Percentiles rank a stretch among this genome's conserved stretches.
Evolutionary conservation across 2,113 vertebrate species (phyloP).

Genomic region (Mormoops blainvillei): DNA sequence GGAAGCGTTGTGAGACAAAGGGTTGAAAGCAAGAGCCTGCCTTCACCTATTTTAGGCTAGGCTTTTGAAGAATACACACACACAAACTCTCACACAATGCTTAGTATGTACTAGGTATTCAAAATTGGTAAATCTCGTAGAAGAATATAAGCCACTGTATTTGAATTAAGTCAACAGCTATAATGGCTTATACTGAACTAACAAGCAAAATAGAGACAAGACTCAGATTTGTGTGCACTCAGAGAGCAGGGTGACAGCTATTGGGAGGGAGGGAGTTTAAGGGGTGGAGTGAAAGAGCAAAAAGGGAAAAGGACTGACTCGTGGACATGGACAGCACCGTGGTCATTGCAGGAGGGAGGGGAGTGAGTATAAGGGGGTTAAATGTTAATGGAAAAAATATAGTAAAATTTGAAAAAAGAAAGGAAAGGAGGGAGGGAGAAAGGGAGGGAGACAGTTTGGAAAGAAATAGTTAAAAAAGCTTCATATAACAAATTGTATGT

Average conservation of each 20-base stretch:
- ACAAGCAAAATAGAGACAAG: no score
- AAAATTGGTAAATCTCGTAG: background rate
- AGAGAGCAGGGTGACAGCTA: no score
- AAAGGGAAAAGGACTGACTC: no score
- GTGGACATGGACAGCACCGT: no score
- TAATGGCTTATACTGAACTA: background rate
- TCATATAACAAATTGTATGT: background rate
- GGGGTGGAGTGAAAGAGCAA: no score
- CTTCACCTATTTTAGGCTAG: background rate
- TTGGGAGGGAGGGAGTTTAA: no score
- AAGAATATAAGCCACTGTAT: background rate
- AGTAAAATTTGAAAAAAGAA: no score
- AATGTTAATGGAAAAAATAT: no score
- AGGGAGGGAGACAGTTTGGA: background rate
- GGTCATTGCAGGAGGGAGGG: no score
- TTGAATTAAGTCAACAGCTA: background rate
- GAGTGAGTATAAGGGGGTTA: no score
- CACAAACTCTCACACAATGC: background rate
- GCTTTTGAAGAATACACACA: background rate
- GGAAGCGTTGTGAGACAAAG: background rate
- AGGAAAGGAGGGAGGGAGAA: background rate
- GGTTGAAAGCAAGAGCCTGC: background rate
- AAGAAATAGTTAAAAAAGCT: background rate
- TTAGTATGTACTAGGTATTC: background rate
- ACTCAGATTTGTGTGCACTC: no score